These are phyloP conservation scores for Mormyrus hasselquistii DNA, from an alignment of 2,797 vertebrate species.

Conservation along the genomic window DNA sequence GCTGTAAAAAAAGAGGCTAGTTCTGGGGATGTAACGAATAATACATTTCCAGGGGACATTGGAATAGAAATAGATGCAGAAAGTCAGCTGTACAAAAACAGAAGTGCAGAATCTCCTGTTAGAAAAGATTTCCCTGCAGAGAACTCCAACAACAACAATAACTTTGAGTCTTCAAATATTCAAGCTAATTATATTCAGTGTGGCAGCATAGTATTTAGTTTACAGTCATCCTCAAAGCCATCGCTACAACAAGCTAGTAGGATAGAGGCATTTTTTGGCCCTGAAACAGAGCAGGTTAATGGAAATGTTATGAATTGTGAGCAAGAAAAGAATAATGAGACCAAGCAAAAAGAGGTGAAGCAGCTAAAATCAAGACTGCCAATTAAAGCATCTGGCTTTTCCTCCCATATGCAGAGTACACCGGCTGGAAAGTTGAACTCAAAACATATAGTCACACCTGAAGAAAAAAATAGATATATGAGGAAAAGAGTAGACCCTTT, in stretches of 20 bases:
- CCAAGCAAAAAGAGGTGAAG: slow-evolving; percentile 62
- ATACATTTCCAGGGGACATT: slow-evolving; percentile 62
- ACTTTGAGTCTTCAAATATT: slow-evolving; percentile 62
- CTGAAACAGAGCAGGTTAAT: slow-evolving; percentile 58
- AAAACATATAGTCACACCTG: slow-evolving; percentile 56
- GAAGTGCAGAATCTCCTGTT: slow-evolving; percentile 63
- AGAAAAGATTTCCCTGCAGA: slow-evolving; percentile 67
- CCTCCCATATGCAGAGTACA: slow-evolving; percentile 60
- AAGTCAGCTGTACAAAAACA: slow-evolving; percentile 57
- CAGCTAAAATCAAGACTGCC: slow-evolving; percentile 87
- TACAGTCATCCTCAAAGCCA: slow-evolving; percentile 60
- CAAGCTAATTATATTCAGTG: slow-evolving; percentile 56
- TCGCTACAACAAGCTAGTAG: slow-evolving; percentile 64
- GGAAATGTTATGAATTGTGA: slow-evolving; percentile 60
- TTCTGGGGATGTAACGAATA: slow-evolving; percentile 69
- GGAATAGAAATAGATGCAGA: slow-evolving; percentile 53
- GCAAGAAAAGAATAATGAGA: slow-evolving; percentile 58
- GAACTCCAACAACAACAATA: slow-evolving; percentile 79
- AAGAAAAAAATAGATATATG: slow-evolving; percentile 60
- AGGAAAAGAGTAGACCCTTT: slow-evolving; percentile 62
- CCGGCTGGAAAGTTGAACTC: slow-evolving; percentile 52
- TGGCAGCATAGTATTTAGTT: slow-evolving; percentile 62
- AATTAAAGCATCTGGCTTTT: slow-evolving; percentile 67
- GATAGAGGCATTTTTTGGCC: slow-evolving; percentile 61
- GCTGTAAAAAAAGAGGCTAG: slow-evolving; percentile 76